Percentiles rank a stretch among this genome's conserved stretches.
Evolutionary conservation across 2,888 invertebrate species (phyloP).

Genomic region (Nemapogon koenigi): DNA sequence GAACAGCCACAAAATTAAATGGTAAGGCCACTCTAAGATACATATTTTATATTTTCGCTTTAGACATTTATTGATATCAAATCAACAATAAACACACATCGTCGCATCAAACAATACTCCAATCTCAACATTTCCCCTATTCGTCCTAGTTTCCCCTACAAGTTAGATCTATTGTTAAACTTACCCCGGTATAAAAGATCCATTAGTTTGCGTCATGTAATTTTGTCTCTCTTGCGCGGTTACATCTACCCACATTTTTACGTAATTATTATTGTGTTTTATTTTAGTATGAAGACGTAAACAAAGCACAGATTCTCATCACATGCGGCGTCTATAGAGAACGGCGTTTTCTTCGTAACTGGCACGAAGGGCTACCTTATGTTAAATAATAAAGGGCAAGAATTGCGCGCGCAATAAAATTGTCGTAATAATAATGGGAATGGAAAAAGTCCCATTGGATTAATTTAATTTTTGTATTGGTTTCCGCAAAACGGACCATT

Average conservation of each 20-base stretch:
- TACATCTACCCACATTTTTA: constrained; percentile 67
- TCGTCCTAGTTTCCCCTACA: constrained; percentile 7
- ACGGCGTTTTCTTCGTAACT: constrained; percentile 38
- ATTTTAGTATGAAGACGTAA: constrained; percentile 22
- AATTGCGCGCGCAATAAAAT: constrained; percentile 8
- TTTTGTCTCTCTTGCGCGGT: constrained; percentile 64
- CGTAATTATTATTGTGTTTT: constrained; percentile 20
- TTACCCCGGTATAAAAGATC: constrained; percentile 72
- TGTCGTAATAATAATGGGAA: too few species aligned
- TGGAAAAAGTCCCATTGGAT: too few species aligned
- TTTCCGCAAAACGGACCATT: too few species aligned
- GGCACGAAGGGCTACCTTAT: constrained; percentile 18
- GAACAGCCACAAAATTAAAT: too few species aligned
- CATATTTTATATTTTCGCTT: too few species aligned
- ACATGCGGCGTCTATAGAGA: neutral
- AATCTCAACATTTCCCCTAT: too few species aligned
- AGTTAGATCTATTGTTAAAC: constrained; percentile 20
- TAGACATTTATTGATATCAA: too few species aligned
- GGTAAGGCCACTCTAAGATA: too few species aligned
- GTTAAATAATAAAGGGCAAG: constrained; percentile 3
- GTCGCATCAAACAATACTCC: too few species aligned
- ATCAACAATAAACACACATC: too few species aligned
- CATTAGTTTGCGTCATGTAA: constrained; percentile 65
- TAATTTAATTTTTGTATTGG: too few species aligned
- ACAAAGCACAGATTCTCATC: constrained; percentile 21